Evolutionary conservation across 2,888 invertebrate genomes (phyloP).

Genomic region (Cetonia aurata): DNA sequence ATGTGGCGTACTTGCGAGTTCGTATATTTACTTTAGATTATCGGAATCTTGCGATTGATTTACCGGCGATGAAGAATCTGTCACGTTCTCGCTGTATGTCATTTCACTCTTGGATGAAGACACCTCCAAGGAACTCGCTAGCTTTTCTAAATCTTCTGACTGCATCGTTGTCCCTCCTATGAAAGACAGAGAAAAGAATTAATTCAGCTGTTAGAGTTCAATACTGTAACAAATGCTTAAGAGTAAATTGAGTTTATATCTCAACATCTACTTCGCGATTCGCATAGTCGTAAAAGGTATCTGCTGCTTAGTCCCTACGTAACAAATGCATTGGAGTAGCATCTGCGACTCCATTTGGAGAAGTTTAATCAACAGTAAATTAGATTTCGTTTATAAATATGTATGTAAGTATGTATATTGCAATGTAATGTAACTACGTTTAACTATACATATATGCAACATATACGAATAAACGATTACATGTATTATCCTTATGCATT

Average conservation of each 20-base stretch:
- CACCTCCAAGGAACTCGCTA: constrained; percentile 47
- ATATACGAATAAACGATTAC: neutral
- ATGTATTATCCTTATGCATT: neutral
- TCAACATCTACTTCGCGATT: too few relatives aligned
- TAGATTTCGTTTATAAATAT: constrained; percentile 20
- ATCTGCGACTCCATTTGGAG: constrained; percentile 7
- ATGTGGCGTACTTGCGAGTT: neutral
- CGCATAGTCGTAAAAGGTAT: too few relatives aligned
- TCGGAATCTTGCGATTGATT: constrained; percentile 30
- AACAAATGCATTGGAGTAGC: neutral
- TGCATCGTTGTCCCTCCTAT: constrained; percentile 55
- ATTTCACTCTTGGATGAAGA: constrained; percentile 54
- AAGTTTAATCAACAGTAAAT: constrained; percentile 24
- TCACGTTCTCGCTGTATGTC: constrained; percentile 56
- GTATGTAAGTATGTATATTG: neutral
- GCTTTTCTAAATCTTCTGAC: constrained; percentile 54
- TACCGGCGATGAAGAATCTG: constrained; percentile 53
- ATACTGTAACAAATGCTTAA: too few relatives aligned
- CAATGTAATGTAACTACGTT: neutral
- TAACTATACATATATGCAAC: neutral
- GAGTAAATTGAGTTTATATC: too few relatives aligned
- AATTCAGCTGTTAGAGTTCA: too few relatives aligned
- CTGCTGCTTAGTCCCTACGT: too few relatives aligned
- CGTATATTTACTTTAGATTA: constrained; percentile 44
- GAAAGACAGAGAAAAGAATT: constrained; percentile 26